Percentiles rank a stretch among this genome's conserved stretches.
phyloP scores from a whole-genome alignment of 2,888 invertebrate species.

The Lepidochrysops patricia region DNA sequence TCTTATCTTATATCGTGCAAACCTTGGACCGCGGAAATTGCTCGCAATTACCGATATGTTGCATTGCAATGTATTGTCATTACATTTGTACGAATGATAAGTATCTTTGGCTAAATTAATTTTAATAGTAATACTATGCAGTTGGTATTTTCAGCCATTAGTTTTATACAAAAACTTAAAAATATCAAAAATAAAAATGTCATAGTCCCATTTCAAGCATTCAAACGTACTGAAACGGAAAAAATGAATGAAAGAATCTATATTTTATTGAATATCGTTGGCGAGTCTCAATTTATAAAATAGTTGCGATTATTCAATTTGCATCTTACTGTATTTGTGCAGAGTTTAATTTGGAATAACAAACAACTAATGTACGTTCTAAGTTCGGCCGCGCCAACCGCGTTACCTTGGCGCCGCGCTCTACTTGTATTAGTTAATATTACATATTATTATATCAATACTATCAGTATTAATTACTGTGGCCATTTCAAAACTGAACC shows the following conservation, averaged over 20 bases:
- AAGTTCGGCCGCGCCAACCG: not conserved
- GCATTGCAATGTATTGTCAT: not conserved
- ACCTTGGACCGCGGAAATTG: not conserved
- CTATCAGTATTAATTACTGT: not conserved
- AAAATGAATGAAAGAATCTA: not conserved
- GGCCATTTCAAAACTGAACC: not conserved
- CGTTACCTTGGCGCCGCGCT: conserved; percentile 5
- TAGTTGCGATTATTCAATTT: not conserved
- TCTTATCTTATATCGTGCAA: conserved; percentile 2
- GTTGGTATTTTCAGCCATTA: no score
- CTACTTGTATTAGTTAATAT: conserved; percentile 2
- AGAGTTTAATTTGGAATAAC: not conserved
- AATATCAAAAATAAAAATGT: no score
- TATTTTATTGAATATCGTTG: not conserved
- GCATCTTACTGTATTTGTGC: not conserved
- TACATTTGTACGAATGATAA: not conserved
- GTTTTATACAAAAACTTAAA: no score
- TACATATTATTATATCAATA: conserved; percentile 7
- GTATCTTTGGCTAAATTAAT: not conserved
- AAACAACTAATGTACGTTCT: not conserved
- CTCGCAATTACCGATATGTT: not conserved
- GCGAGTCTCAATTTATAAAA: not conserved
- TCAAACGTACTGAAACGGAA: no score
- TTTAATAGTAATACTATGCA: not conserved
- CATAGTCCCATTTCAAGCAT: no score